Evolutionary conservation across 37 sponge, comb jelly and placozoan genomes (phyloP).

Genomic region (Amphimedon queenslandica): DNA sequence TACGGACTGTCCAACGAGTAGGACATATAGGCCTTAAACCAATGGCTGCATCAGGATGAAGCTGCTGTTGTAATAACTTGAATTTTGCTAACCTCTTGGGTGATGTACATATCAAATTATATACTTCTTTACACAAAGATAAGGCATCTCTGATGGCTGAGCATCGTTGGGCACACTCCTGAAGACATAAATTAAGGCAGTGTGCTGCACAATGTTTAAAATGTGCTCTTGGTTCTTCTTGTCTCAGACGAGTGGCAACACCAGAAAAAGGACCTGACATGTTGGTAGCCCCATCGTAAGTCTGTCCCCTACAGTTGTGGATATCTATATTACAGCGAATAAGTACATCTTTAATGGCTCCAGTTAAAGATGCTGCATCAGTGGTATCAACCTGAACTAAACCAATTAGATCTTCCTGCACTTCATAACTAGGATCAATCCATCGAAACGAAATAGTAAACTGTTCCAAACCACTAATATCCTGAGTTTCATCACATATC

Average conservation of each 20-base stretch:
- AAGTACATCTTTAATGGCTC: conserved; percentile 1
- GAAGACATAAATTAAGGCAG: conserved; percentile 3
- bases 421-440: conserved; percentile 15
- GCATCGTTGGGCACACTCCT: conserved; percentile 3
- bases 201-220: conserved; percentile 8
- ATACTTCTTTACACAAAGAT: conserved; percentile 2
- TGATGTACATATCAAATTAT: conserved; percentile 16
- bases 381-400: conserved; percentile 26
- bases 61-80: background rate
- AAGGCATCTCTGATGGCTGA: conserved; percentile 23
- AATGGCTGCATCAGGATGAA: background rate
- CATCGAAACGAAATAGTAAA: conserved; percentile 17
- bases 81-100: conserved; percentile 13
- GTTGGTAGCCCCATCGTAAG: background rate
- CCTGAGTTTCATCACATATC: conserved; percentile 33
- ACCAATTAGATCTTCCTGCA: conserved; percentile 29
- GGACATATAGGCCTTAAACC: conserved; percentile 32
- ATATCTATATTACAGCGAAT: background rate
- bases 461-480: conserved; percentile 31
- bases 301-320: background rate
- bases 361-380: conserved; percentile 15
- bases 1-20: conserved; percentile 32
- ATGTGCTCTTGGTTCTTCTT: conserved; percentile 4
- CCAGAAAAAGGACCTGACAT: background rate
- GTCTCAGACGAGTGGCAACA: background rate